These are phyloP conservation scores for Odobenus rosmarus DNA, from an alignment of 2,113 vertebrate species.

Conservation along the genomic window DNA sequence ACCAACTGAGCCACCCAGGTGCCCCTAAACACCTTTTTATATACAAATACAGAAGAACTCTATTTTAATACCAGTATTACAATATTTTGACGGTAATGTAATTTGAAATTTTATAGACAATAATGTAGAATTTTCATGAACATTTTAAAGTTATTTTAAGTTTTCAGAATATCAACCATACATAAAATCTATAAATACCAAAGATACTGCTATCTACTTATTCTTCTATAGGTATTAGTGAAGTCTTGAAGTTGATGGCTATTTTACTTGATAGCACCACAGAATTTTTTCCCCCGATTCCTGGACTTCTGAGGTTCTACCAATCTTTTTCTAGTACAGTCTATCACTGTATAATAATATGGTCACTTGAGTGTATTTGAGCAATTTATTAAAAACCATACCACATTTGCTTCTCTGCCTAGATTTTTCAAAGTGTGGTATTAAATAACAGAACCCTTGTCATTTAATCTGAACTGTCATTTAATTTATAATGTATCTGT, in stretches of 20 bases:
- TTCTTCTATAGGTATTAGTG: neutral
- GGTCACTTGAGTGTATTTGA: neutral
- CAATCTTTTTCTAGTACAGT: neutral
- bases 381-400: neutral
- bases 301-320: neutral
- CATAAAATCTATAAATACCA: neutral
- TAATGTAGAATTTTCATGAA: neutral
- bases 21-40: neutral
- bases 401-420: neutral
- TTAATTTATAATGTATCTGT: neutral
- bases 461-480: neutral
- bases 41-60: neutral
- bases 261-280: neutral
- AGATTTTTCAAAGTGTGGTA: neutral
- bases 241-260: neutral
- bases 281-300: neutral
- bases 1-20: too few relatives aligned
- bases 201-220: neutral
- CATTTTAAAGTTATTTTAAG: constrained; percentile 5
- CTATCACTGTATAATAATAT: neutral
- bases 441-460: neutral
- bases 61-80: neutral
- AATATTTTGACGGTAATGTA: neutral
- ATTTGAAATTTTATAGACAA: neutral
- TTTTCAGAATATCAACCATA: neutral